These are phyloP conservation scores for Aphis gossypii DNA, from an alignment of 1,140 invertebrate species.

Conservation along the genomic window DNA sequence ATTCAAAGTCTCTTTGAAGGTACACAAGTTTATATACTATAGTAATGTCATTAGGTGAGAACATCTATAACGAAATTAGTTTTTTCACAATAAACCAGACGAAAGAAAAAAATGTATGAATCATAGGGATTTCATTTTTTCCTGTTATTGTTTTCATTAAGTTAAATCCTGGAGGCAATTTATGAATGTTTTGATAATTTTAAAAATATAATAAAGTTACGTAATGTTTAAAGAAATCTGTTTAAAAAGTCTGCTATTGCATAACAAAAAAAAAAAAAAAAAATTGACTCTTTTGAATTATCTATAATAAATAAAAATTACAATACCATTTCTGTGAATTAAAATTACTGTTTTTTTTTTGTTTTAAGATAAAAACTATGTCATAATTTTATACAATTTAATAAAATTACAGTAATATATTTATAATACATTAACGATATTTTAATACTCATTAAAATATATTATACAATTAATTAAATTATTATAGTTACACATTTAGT, in stretches of 20 bases:
- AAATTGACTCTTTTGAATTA: background rate
- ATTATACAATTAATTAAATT: no score
- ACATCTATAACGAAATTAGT: slow-evolving; percentile 41
- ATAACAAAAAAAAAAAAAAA: background rate
- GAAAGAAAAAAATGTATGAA: slow-evolving; percentile 23
- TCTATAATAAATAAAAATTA: background rate
- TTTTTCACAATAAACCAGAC: slow-evolving; percentile 7
- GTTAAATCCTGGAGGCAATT: background rate
- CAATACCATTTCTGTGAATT: no score
- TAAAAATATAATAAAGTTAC: background rate
- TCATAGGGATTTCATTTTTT: background rate
- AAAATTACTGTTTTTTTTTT: no score
- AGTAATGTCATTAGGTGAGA: slow-evolving; percentile 40
- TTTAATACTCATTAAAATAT: background rate
- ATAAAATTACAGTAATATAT: background rate
- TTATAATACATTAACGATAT: background rate
- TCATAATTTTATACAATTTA: background rate
- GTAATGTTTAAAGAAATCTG: no score
- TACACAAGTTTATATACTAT: slow-evolving; percentile 25
- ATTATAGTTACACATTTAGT: no score
- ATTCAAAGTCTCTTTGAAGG: slow-evolving; percentile 35
- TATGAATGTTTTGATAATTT: background rate
- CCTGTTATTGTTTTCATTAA: background rate
- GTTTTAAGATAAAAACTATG: no score
- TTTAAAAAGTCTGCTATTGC: background rate